Percentiles rank a stretch among this genome's conserved stretches.
These are phyloP conservation scores for Melanerpes formicivorus DNA, from an alignment of 2,113 vertebrate species.

Conservation along the genomic window DNA sequence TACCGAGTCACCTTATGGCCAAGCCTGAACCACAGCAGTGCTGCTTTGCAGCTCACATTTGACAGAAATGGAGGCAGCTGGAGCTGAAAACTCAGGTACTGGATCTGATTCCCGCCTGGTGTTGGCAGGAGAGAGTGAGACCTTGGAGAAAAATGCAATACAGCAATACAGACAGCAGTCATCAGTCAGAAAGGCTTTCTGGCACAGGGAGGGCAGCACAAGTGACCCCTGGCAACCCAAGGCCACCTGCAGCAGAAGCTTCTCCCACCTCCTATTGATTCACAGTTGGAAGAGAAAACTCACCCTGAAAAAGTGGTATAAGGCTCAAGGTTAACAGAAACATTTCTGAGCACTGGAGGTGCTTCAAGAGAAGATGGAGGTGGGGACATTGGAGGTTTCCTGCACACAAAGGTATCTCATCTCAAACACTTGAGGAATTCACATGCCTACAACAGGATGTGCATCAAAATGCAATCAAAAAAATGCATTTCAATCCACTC, in stretches of 20 bases:
- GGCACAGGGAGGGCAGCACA: neutral
- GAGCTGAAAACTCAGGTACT: rapidly evolving
- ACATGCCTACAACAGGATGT: neutral
- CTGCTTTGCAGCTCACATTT: rapidly evolving
- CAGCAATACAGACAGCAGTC: neutral
- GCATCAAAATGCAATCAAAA: neutral
- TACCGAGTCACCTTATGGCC: rapidly evolving
- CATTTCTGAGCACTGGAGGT: neutral
- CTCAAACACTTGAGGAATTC: neutral
- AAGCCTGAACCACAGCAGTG: rapidly evolving
- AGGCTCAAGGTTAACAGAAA: neutral
- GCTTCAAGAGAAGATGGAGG: neutral
- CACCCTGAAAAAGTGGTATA: neutral
- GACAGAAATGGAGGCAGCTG: neutral
- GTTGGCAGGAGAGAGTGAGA: neutral
- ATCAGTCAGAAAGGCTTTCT: neutral
- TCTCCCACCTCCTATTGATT: neutral
- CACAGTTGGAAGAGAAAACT: neutral
- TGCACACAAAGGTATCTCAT: neutral
- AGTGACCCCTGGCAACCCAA: no score
- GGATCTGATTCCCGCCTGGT: neutral
- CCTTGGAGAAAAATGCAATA: neutral
- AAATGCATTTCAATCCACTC: neutral
- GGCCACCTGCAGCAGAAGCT: neutral
- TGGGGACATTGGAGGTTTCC: neutral